Evolutionary conservation across 23 tunicate species (phyloP), one percentile per base, ranked within the genome.

Genomic region (Trididemnum nubilum): DNA sequence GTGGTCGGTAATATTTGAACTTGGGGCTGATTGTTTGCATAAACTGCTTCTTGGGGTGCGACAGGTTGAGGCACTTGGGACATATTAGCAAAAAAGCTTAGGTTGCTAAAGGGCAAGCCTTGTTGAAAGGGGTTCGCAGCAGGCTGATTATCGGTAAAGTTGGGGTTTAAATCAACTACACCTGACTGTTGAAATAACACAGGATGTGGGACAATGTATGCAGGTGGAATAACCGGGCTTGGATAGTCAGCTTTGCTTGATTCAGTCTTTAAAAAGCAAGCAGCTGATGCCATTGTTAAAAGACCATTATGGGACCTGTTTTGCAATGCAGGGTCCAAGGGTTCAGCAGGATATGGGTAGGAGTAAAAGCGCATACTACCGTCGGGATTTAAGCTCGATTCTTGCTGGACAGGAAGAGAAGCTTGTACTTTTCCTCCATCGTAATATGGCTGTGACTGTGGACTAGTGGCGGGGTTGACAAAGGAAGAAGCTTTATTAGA

Each of bases 281-380:
- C 86, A 29, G 86, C 93, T 30, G 86, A 73, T 44, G 85, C 92
- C 82, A 81, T 77, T 24, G 87, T 75, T 44, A 82, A 33, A 12
- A 82, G 36, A 7, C 93, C 82, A 52, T 77, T 88, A 27, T 82
- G 83, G 23, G 82, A 31, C 2, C 72, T 86, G 67, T 52, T 52
- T 54, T 52, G 66, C 40, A 34, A n/a, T 9, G 65, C 2, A 12
- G 44, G 37, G 40, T 33, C 67, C 9, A 21, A 4, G 2, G 67
- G 38, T 28, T 77, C 81, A 5, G 81, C 36, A 5, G 57, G 78
- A 29, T 37, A 38, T 73, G 37, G 78, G 33, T 73, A 40, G 9
- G 37, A n/a, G 5, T 12, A 4, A n/a, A 61, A 4, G 37, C 37
- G 74, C 37, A 67, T n/a, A 7, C 38, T 33, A 24, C 37, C 74